Conservation (phyloP, 2,113 vertebrate genomes). For the Elephantulus edwardii region DNA sequence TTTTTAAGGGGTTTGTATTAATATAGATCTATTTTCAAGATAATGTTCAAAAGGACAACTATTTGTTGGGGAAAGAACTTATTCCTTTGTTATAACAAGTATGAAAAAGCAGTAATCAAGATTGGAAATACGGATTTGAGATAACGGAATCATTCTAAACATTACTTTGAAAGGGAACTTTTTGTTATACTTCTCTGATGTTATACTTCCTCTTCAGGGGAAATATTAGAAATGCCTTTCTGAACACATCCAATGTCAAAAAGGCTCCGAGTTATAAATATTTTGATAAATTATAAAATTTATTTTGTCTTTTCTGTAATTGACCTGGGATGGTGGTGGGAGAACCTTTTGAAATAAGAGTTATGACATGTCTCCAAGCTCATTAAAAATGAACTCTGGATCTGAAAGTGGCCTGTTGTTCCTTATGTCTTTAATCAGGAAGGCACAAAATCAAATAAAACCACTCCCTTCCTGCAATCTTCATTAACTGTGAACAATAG, state of each 20-base stretch:
- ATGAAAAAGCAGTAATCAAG: neutral
- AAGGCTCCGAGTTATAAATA: neutral
- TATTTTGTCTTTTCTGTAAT: conserved; percentile 9
- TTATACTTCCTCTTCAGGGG: neutral
- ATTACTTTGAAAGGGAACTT: conserved; percentile 24
- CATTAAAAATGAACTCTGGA: conserved; percentile 13
- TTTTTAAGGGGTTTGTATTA: conserved; percentile 33
- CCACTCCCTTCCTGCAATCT: neutral
- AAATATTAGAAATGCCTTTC: conserved; percentile 30
- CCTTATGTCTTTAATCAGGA: conserved; percentile 25
- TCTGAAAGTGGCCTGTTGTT: conserved; percentile 15
- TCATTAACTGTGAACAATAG: neutral
- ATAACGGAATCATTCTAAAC: neutral
- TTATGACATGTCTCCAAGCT: conserved; percentile 6
- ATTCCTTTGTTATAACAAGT: conserved; percentile 4
- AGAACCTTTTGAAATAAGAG: neutral
- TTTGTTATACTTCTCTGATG: conserved; percentile 33
- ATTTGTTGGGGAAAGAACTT: conserved; percentile 1
- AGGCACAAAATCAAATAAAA: conserved; percentile 15
- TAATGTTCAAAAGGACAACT: conserved; percentile 23
- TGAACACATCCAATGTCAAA: conserved; percentile 23
- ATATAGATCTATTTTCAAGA: conserved; percentile 31
- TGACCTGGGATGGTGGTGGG: neutral
- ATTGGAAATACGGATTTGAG: conserved; percentile 34
- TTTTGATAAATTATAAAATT: conserved; percentile 36